Evolutionary conservation across 2,797 vertebrate genomes (phyloP), one percentile per base, ranked within the genome.

Genomic region (Melanotaenia maccullochi): DNA sequence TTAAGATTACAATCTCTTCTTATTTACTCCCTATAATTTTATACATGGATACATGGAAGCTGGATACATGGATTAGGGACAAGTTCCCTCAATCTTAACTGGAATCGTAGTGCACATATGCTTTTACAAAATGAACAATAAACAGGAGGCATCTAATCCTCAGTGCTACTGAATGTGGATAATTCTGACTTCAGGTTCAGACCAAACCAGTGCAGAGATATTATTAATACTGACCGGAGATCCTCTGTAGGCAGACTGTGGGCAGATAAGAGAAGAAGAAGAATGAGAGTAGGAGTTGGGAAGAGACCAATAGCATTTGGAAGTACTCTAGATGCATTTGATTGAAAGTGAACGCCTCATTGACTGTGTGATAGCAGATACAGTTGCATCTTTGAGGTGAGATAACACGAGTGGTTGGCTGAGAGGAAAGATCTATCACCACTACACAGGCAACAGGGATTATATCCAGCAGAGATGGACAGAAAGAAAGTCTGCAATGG

Each of bases 201-300:
- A 75, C 78, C 36, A 82, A 87, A 85, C 40, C 54, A 76, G 59
- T 18, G 44, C 42, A 81, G 32, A 61, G 78, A 75, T 28, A 33
- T 63, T 71, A 79, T 83, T 71, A 69, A 88, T 95, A 99, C 98
- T 96, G 94, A 99, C 97, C 97, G 98, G 97, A 86, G 97, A 99
- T 96, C 98, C 97, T 97, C 98, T 96, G 95, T 96, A 97, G 76
- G 96, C 79, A 85, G 98, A 99, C 98, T 99, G 90, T 63, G 73
- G 36, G 76, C 36, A 89, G 76, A 86, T 85, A 81, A 82, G 67
- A 85, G 69, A 81, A 78, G 49, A 68, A 51, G 32, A 56, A 72
- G 59, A 35, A 44, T 60, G 58, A 69, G 25, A 47, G 54, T 65
- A 52, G 30, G 35, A 74, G 61, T 24, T 67, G 54, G 60, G 57